Percentiles rank a stretch among this genome's conserved stretches.
These are phyloP conservation scores for Amblyraja radiata DNA, from an alignment of 2,797 vertebrate species.

Conservation along the genomic window DNA sequence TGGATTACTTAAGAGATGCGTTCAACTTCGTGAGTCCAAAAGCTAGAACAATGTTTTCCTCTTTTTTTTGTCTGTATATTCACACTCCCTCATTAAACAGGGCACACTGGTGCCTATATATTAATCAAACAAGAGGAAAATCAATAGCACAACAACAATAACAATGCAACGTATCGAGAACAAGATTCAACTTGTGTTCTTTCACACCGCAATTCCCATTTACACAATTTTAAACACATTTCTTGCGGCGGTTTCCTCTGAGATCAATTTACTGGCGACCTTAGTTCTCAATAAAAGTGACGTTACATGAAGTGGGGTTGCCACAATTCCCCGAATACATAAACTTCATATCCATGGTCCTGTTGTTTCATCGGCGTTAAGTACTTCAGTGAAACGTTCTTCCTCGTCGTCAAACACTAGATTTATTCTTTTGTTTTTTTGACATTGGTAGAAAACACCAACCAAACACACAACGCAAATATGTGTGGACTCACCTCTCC, in stretches of 20 bases:
- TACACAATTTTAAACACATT: not conserved
- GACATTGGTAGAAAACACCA: not conserved
- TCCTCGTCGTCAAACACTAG: not conserved
- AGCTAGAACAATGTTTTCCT: not conserved
- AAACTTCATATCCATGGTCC: not conserved
- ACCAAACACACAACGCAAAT: not conserved
- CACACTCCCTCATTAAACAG: not conserved
- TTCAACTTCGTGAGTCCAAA: not conserved
- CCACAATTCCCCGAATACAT: not conserved
- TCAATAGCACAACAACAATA: not conserved
- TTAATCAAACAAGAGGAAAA: not conserved
- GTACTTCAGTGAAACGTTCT: no score
- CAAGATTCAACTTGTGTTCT: not conserved
- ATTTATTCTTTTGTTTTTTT: no score
- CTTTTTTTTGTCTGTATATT: not conserved
- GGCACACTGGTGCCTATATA: not conserved
- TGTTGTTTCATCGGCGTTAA: not conserved
- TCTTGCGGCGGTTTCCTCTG: not conserved
- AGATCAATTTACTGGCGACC: not conserved
- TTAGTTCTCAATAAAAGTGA: not conserved
- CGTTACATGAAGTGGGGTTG: not conserved
- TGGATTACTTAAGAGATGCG: not conserved
- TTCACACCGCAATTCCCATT: not conserved
- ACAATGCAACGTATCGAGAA: not conserved
- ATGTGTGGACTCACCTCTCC: conserved; percentile 77